phyloP scores from a whole-genome alignment of 1,140 invertebrate genomes.

The Aporrectodea caliginosa region DNA sequence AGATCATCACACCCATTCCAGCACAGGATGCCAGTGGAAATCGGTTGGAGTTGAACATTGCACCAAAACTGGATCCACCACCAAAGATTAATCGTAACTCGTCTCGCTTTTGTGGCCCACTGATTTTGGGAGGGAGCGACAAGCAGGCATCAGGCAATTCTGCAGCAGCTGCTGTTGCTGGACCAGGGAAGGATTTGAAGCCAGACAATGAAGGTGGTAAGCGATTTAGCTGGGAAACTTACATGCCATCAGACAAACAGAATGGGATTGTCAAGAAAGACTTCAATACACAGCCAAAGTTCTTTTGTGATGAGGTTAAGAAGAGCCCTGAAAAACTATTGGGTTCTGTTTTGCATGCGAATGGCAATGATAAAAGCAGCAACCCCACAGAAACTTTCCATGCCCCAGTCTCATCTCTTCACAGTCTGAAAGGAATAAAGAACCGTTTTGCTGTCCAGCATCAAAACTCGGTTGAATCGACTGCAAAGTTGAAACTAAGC shows the following conservation, averaged over 20 bases:
- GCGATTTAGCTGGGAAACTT: no score
- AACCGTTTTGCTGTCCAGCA: not conserved
- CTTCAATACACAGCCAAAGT: not conserved
- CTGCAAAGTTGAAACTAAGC: not conserved
- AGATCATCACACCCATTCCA: constrained; percentile 41
- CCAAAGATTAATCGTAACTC: constrained; percentile 35
- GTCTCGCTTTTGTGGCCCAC: not conserved
- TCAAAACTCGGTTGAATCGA: not conserved
- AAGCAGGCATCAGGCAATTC: not conserved
- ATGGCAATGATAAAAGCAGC: not conserved
- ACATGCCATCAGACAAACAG: no score
- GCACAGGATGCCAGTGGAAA: constrained; percentile 42
- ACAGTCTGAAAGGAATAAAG: not conserved
- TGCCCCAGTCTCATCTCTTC: not conserved
- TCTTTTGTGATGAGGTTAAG: not conserved
- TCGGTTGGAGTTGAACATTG: constrained; percentile 39
- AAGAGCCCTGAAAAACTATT: not conserved
- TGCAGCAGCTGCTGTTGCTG: not conserved
- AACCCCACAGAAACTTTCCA: not conserved
- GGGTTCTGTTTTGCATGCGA: not conserved
- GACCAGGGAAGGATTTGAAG: no score
- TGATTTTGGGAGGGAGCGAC: not conserved
- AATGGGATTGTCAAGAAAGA: no score
- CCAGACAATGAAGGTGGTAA: no score
- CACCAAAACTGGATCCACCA: constrained; percentile 45